These are phyloP conservation scores for Nymphicus hollandicus DNA, from an alignment of 2,113 vertebrate species.

Conservation along the genomic window DNA sequence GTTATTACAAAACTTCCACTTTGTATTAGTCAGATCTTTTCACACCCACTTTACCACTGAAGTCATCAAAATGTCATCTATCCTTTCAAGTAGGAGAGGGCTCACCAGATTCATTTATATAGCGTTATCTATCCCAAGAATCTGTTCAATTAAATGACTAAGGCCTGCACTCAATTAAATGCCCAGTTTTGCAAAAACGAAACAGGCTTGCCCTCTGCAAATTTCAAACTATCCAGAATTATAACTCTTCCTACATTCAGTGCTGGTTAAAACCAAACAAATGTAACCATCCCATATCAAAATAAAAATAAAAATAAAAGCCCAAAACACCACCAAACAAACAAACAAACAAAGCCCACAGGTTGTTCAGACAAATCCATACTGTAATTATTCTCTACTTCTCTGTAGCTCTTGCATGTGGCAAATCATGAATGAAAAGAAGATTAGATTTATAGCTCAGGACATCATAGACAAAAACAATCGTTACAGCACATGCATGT, in stretches of 20 bases:
- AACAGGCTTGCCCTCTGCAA: not conserved
- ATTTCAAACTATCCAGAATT: not conserved
- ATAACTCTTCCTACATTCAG: not conserved
- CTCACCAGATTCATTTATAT: not conserved
- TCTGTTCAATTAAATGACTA: not conserved
- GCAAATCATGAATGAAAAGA: conserved; percentile 64
- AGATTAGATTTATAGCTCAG: conserved; percentile 26
- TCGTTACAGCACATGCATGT: conserved; percentile 21
- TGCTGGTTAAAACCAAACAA: not conserved
- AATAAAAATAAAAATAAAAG: not conserved
- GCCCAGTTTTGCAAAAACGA: not conserved
- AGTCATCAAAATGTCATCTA: conserved; percentile 55
- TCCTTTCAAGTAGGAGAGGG: conserved; percentile 15
- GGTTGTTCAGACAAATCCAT: not conserved
- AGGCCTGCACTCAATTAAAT: not conserved
- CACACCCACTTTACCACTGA: conserved; percentile 48
- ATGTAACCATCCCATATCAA: not conserved
- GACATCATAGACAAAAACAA: conserved; percentile 64
- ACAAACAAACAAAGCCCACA: not conserved
- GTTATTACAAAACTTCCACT: conserved; percentile 56
- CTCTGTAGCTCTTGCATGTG: conserved; percentile 1
- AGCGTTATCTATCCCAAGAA: not conserved
- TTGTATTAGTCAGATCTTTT: conserved; percentile 56
- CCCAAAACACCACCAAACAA: not conserved
- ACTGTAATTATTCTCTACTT: not conserved